Conservation (phyloP, 2,797 vertebrate genomes). For the Poeciliopsis presidionis region DNA sequence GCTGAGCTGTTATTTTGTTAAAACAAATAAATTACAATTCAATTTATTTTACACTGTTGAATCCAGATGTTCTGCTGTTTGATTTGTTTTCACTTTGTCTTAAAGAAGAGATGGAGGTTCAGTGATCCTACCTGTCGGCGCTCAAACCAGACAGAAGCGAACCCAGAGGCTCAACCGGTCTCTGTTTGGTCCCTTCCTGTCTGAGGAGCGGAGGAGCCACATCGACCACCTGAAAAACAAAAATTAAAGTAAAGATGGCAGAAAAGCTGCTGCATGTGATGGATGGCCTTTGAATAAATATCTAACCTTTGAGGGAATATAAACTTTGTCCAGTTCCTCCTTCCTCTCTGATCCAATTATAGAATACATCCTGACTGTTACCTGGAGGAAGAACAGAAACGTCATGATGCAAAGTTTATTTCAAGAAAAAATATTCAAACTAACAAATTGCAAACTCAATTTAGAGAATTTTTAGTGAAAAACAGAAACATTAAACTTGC, state of each 20-base stretch:
- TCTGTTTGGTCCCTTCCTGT: conserved; percentile 34
- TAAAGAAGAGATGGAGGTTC: background rate
- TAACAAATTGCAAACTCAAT: background rate
- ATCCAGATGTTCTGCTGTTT: background rate
- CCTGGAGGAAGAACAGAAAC: conserved; percentile 51
- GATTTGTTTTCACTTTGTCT: background rate
- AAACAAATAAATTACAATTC: background rate
- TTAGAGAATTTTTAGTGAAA: background rate
- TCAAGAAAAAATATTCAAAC: background rate
- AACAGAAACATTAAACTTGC: background rate
- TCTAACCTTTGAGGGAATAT: conserved; percentile 35
- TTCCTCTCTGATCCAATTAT: conserved; percentile 3
- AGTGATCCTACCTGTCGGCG: conserved; percentile 50
- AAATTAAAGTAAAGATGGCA: background rate
- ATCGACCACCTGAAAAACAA: conserved; percentile 48
- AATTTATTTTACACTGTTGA: background rate
- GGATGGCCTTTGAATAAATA: background rate
- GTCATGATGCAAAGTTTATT: background rate
- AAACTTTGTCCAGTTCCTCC: background rate
- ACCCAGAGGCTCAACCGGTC: conserved; percentile 60
- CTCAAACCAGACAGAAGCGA: conserved; percentile 55
- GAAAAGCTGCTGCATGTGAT: background rate
- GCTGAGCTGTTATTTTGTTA: background rate
- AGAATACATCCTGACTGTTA: conserved; percentile 76
- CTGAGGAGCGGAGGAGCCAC: background rate